Conservation (phyloP, 1,140 invertebrate genomes). For the Aphaenogaster rudis region DNA sequence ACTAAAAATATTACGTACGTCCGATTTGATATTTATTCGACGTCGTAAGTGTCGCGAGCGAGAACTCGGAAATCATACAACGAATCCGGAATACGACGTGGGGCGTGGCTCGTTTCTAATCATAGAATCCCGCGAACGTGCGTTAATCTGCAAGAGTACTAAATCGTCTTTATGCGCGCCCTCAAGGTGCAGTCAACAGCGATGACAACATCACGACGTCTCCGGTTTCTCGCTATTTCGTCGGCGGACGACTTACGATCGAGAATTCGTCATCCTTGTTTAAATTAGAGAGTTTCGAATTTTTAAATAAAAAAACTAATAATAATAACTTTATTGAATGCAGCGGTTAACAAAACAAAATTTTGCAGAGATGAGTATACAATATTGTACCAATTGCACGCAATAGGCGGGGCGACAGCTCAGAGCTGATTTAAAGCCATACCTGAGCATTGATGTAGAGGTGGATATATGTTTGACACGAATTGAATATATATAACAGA, state of each 20-base stretch:
- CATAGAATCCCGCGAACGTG: conserved; percentile 72
- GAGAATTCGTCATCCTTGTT: conserved; percentile 1
- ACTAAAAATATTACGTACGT: neutral
- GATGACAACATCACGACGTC: conserved; percentile 44
- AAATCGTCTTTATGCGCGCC: conserved; percentile 63
- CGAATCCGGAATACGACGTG: conserved; percentile 44
- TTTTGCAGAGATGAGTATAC: too few relatives aligned
- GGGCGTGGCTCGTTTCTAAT: conserved; percentile 69
- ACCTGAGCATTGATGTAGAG: too few relatives aligned
- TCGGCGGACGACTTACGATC: conserved; percentile 1
- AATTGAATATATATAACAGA: too few relatives aligned
- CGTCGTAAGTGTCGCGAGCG: neutral
- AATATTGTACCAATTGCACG: too few relatives aligned
- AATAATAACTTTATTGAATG: too few relatives aligned
- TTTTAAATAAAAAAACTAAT: neutral
- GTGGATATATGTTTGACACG: too few relatives aligned
- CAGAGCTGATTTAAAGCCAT: too few relatives aligned
- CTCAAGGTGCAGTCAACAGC: conserved; percentile 19
- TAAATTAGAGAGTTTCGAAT: neutral
- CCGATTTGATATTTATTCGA: neutral
- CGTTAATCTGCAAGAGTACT: conserved; percentile 65
- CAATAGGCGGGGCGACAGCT: too few relatives aligned
- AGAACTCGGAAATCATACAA: conserved; percentile 34
- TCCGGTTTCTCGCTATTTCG: conserved; percentile 35
- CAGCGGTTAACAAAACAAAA: too few relatives aligned